A percentile compares a stretch with the other conserved stretches of the same genome.
phyloP scores from a whole-genome alignment of 1,140 invertebrate genomes.

The Mylabris phalerata region DNA sequence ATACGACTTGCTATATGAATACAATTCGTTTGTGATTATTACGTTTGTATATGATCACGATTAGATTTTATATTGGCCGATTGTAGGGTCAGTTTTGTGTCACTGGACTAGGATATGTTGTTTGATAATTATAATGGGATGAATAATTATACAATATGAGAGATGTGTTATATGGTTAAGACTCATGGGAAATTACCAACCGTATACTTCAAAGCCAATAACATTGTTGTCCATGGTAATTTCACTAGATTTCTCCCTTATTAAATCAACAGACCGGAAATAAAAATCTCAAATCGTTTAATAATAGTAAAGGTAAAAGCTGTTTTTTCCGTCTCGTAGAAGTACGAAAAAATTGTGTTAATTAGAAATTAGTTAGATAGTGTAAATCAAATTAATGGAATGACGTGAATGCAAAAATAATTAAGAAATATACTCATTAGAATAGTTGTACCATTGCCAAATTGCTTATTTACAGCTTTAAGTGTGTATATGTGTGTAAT shows the following conservation, averaged over 20 bases:
- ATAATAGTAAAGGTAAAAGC: no score
- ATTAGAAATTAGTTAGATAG: slow-evolving; percentile 12
- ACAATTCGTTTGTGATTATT: no score
- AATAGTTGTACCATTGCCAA: slow-evolving; percentile 20
- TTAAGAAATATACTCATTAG: slow-evolving; percentile 25
- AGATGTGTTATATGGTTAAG: background rate
- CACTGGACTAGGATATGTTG: slow-evolving; percentile 19
- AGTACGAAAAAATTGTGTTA: background rate
- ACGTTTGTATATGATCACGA: no score
- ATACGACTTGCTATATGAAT: no score
- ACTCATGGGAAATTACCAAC: slow-evolving; percentile 16
- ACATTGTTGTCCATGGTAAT: no score
- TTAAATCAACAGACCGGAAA: no score
- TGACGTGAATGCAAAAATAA: slow-evolving; percentile 21
- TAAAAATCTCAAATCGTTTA: no score
- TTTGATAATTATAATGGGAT: slow-evolving; percentile 26
- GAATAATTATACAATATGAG: slow-evolving; percentile 19
- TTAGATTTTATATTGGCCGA: slow-evolving; percentile 8
- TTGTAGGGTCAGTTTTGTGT: slow-evolving; percentile 20
- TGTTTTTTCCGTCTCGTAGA: no score
- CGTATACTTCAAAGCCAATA: no score
- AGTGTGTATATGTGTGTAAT: background rate
- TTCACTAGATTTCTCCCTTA: no score
- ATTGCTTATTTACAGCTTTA: slow-evolving; percentile 21
- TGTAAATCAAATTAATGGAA: slow-evolving; percentile 9